Conservation (phyloP, 2,113 vertebrate species). For the Diadophis punctatus region DNA sequence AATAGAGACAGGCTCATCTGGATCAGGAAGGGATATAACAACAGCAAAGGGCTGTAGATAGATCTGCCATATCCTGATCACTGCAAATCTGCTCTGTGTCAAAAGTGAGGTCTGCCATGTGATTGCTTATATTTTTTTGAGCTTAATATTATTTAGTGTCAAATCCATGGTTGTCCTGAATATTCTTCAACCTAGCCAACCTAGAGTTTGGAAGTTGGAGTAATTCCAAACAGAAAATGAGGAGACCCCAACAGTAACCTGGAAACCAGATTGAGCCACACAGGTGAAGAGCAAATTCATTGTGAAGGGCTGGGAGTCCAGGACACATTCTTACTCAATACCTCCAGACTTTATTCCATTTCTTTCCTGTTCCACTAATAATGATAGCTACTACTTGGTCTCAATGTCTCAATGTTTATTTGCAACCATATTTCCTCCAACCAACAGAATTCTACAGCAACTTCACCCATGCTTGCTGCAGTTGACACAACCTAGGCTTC, state of each 20-base stretch:
- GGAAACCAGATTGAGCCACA: background rate
- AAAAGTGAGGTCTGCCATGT: background rate
- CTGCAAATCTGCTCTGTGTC: background rate
- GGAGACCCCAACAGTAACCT: background rate
- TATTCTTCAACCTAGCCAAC: background rate
- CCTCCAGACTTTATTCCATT: background rate
- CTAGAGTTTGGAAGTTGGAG: background rate
- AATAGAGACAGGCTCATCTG: background rate
- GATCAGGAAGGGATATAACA: background rate
- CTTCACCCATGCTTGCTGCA: background rate
- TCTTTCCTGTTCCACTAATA: background rate
- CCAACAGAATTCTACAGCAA: background rate
- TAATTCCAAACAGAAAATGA: background rate
- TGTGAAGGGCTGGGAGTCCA: background rate
- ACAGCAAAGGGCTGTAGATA: background rate
- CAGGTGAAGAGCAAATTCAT: background rate
- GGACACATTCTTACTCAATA: background rate
- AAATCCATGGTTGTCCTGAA: background rate
- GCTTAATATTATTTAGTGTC: background rate
- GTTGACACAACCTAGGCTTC: background rate
- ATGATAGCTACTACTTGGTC: background rate
- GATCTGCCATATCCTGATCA: background rate
- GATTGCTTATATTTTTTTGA: background rate
- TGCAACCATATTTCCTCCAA: background rate
- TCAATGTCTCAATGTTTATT: no score